Percentiles rank a stretch among this genome's conserved stretches.
Evolutionary conservation across 1,140 invertebrate species (phyloP).

Genomic region (Arctopsyche grandis): DNA sequence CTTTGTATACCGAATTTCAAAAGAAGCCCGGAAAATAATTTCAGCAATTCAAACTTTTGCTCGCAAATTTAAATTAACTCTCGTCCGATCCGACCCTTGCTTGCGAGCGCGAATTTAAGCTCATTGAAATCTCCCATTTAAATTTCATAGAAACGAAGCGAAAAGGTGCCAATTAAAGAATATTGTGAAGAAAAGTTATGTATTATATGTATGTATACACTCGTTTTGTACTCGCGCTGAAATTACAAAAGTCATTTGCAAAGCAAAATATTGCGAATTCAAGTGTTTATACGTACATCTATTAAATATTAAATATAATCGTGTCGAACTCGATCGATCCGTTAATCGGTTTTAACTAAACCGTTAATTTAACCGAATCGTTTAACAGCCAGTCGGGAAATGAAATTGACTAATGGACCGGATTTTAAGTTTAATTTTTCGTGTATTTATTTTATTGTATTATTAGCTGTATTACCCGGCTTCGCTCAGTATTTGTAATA

Average conservation of each 20-base stretch:
- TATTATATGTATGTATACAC: no score
- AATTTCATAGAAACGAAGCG: not conserved
- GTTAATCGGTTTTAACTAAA: not conserved
- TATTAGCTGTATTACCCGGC: no score
- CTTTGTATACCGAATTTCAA: no score
- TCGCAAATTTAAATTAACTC: slow-evolving; percentile 7
- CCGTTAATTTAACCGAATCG: slow-evolving; percentile 23
- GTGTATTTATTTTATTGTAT: slow-evolving; percentile 1
- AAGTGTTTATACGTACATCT: no score
- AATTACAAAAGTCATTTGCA: no score
- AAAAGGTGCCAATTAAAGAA: not conserved
- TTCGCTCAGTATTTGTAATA: no score
- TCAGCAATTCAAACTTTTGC: not conserved
- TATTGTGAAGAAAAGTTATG: not conserved
- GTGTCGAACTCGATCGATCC: not conserved
- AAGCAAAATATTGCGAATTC: no score
- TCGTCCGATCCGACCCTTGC: not conserved
- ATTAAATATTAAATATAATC: no score
- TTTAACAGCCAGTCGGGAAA: not conserved
- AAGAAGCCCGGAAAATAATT: no score
- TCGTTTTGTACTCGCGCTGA: no score
- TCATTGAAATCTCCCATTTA: slow-evolving; percentile 3
- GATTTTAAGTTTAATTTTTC: not conserved
- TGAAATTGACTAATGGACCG: not conserved
- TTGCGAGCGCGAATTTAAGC: not conserved